phyloP scores from a whole-genome alignment of 1,140 invertebrate species.

The Papilio aristodemus region DNA sequence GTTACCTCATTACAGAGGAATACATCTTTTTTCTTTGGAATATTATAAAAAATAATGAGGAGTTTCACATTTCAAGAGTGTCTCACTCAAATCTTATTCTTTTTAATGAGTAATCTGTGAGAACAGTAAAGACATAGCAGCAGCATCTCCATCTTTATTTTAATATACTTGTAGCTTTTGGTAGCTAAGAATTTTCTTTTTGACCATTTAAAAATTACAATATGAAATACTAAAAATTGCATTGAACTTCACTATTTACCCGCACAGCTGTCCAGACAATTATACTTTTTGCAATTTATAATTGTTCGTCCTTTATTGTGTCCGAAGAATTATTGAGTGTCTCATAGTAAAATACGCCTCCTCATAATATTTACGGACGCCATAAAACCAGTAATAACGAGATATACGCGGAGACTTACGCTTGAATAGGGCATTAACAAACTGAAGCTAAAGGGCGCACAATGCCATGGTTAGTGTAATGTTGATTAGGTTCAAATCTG shows the following conservation, averaged over 20 bases:
- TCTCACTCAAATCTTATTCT: too few species aligned
- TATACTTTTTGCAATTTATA: slow-evolving; percentile 28
- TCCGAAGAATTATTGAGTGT: slow-evolving; percentile 27
- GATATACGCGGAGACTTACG: slow-evolving; percentile 12
- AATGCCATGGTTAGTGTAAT: slow-evolving; percentile 6
- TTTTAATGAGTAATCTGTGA: too few species aligned
- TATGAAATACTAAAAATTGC: background rate
- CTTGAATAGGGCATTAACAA: slow-evolving; percentile 5
- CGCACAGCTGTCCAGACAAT: slow-evolving; percentile 3
- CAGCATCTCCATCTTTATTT: too few species aligned
- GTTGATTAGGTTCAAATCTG: background rate
- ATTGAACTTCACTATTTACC: background rate
- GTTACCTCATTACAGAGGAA: too few species aligned
- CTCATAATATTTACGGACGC: slow-evolving; percentile 27
- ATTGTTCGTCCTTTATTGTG: slow-evolving; percentile 29
- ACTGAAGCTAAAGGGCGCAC: slow-evolving; percentile 17
- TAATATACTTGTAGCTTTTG: too few species aligned
- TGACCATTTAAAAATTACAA: background rate
- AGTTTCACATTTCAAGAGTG: too few species aligned
- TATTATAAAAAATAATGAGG: too few species aligned
- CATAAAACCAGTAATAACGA: slow-evolving; percentile 34
- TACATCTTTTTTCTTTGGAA: too few species aligned
- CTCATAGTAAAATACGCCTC: slow-evolving; percentile 28
- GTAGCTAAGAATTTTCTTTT: too few species aligned
- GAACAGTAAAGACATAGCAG: too few species aligned